These are phyloP conservation scores for Linyphia triangularis DNA, from an alignment of 2,888 invertebrate genomes.

Conservation along the genomic window DNA sequence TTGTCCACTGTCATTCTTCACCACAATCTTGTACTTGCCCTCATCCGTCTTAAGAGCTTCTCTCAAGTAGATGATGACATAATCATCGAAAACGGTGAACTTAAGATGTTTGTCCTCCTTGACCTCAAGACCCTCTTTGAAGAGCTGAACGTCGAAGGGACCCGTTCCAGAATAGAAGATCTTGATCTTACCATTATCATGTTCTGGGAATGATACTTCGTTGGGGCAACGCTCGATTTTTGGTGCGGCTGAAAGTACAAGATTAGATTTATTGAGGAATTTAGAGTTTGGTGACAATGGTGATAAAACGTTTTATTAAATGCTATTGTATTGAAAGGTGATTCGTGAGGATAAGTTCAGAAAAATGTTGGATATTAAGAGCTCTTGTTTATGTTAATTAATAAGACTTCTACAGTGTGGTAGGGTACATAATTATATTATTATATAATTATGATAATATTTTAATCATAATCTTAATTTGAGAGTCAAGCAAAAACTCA, in stretches of 20 bases:
- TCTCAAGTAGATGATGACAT: slow-evolving; percentile 95
- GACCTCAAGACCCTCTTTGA: slow-evolving; percentile 89
- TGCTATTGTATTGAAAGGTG: too few species aligned
- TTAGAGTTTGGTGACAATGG: too few species aligned
- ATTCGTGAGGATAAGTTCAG: too few species aligned
- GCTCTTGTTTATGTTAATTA: too few species aligned
- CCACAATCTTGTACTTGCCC: slow-evolving; percentile 91
- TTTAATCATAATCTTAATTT: too few species aligned
- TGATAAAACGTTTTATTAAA: too few species aligned
- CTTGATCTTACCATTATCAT: slow-evolving; percentile 98
- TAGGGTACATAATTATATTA: too few species aligned
- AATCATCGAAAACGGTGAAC: slow-evolving; percentile 97
- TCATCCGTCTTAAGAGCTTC: slow-evolving; percentile 94
- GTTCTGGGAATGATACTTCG: slow-evolving; percentile 93
- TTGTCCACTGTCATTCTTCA: slow-evolving; percentile 94
- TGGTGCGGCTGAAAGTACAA: slow-evolving; percentile 90
- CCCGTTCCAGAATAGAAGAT: slow-evolving; percentile 97
- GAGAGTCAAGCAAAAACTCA: too few species aligned
- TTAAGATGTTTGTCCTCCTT: slow-evolving; percentile 89
- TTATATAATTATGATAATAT: too few species aligned
- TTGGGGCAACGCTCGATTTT: slow-evolving; percentile 93
- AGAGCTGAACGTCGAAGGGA: slow-evolving; percentile 92
- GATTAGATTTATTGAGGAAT: too few species aligned
- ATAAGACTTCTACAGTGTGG: too few species aligned
- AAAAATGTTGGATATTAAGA: too few species aligned